Evolutionary conservation across 2,797 vertebrate species (phyloP), one percentile per base, ranked within the genome.

Genomic region (Amphiprion clarkii): DNA sequence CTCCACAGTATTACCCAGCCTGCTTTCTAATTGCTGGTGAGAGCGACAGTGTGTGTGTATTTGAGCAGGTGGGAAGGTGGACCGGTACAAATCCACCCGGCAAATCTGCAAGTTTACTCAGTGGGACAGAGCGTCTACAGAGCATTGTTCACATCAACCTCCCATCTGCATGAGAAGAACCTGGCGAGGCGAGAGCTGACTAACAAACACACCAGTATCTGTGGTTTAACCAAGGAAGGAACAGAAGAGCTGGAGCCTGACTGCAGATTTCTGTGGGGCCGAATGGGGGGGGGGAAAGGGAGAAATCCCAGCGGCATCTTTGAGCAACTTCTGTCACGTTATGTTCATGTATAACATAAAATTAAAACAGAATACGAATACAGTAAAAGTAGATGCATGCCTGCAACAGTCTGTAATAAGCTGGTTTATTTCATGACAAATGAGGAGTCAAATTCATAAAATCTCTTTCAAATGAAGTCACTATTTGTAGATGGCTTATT

Each of bases 161-260:
- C 42, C 36, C 53, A 25, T 72, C 82, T 84, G 87, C 64, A 40
- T 29, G 54, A 77, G 83, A 63, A 85, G 77, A 79, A 39, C 16
- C 80, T 25, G 68, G 36, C 36, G 81, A 76, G 70, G 58, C 59
- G 78, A 44, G 51, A 81, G 71, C 74, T 63, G 79, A 56, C 61
- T 33, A 13, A 69, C 53, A 64, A 64, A 57, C 64, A 46, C 65
- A 44, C 51, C 64, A n/a, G 25, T 25, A 4, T 78, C 63, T 54
- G 51, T 19, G 53, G 12, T 31, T 72, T 31, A 63, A 67, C 71
- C 71, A 4, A 75, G 56, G 68, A 85, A 61, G 66, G 75, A 29
- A 21, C 46, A 54, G 83, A 82, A 70, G 86, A 86, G 51, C 74
- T 71, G 63, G 70, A 12, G 74, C 64, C 49, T 68, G 52, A 17